phyloP scores from a whole-genome alignment of 2,888 invertebrate genomes.

The Odontocolon sp. region DNA sequence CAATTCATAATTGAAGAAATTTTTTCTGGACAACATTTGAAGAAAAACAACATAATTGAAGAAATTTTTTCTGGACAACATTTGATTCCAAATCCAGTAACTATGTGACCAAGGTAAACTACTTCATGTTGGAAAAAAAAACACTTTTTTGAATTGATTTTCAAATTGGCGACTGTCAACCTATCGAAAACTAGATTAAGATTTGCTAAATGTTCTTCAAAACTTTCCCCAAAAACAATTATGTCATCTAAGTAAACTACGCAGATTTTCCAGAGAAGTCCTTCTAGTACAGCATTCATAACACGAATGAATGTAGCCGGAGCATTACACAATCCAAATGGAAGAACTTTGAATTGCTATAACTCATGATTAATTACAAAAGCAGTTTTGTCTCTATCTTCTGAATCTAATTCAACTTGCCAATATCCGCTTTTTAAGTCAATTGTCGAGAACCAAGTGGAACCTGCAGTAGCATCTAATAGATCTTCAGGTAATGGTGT shows the following conservation, averaged over 20 bases:
- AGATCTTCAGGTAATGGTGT: conserved; percentile 17
- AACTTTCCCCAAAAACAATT: conserved; percentile 47
- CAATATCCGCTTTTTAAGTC: conserved; percentile 11
- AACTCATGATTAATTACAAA: conserved; percentile 11
- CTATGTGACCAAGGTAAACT: too few species aligned
- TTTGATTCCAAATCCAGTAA: too few species aligned
- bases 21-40: too few species aligned
- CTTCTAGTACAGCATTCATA: conserved; percentile 41
- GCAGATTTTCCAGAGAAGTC: conserved; percentile 66
- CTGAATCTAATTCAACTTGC: not conserved
- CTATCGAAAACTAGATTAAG: conserved; percentile 21
- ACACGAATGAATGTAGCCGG: conserved; percentile 27
- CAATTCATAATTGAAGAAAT: too few species aligned
- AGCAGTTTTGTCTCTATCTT: too few species aligned
- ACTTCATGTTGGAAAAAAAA: too few species aligned
- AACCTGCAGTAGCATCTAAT: not conserved
- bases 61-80: too few species aligned
- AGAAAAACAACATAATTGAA: too few species aligned
- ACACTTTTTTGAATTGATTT: too few species aligned
- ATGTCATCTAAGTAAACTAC: conserved; percentile 62
- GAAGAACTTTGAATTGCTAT: conserved; percentile 35
- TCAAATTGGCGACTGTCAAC: too few species aligned
- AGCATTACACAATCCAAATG: conserved; percentile 45
- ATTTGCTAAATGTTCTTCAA: conserved; percentile 53
- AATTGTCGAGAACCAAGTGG: not conserved